These are phyloP conservation scores for Benthosema pterotum DNA, from an alignment of 2,797 vertebrate species.

Conservation along the genomic window DNA sequence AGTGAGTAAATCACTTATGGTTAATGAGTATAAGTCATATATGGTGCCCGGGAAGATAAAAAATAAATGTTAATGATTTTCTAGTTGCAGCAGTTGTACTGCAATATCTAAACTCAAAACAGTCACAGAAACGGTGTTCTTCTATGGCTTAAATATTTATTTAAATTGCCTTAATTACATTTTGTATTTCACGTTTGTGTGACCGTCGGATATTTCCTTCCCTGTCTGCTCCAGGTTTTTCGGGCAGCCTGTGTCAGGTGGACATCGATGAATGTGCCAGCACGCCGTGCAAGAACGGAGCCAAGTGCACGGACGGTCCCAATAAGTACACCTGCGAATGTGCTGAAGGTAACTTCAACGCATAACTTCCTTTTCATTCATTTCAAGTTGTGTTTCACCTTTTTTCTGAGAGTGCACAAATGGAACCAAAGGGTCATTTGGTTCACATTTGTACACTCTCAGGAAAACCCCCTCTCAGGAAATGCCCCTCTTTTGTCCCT, in stretches of 20 bases:
- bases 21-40: slow-evolving; percentile 42
- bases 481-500: no score
- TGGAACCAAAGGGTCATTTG: no score
- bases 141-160: no score
- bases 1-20: slow-evolving; percentile 57
- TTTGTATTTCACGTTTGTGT: no score
- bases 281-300: slow-evolving; percentile 95
- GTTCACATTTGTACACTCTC: no score
- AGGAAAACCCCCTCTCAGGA: no score
- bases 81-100: slow-evolving; percentile 29
- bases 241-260: slow-evolving; percentile 90
- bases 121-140: no score
- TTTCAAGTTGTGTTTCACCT: background rate
- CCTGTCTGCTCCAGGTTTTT: slow-evolving; percentile 84
- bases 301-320: slow-evolving; percentile 94
- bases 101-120: background rate
- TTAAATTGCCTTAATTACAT: no score
- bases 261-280: slow-evolving; percentile 97
- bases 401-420: no score
- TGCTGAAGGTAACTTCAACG: slow-evolving; percentile 88
- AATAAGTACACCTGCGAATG: slow-evolving; percentile 95
- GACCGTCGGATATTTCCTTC: background rate
- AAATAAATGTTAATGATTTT: slow-evolving; percentile 64
- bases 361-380: background rate
- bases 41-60: slow-evolving; percentile 28